phyloP scores from a whole-genome alignment of 2,797 vertebrate species.

The Momotus momota region DNA sequence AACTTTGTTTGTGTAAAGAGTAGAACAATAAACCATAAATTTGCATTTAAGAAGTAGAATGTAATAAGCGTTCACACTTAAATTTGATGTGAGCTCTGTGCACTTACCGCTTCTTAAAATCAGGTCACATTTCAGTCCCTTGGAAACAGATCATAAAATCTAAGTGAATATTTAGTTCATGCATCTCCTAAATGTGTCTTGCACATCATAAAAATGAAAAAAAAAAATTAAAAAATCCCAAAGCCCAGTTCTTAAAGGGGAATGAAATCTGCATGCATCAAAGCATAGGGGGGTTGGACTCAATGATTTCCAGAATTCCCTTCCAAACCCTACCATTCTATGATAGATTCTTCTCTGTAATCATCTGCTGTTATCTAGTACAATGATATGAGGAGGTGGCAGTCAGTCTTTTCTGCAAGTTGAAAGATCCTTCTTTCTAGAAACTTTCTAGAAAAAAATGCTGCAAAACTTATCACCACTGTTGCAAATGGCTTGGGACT shows the following conservation, averaged over 20 bases:
- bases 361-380: neutral
- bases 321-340: too few relatives aligned
- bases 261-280: neutral
- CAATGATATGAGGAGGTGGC: neutral
- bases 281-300: neutral
- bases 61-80: slow-evolving; percentile 34
- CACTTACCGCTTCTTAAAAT: neutral
- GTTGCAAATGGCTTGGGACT: neutral
- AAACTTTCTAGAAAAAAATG: neutral
- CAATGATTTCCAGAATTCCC: too few relatives aligned
- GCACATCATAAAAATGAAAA: neutral
- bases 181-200: neutral
- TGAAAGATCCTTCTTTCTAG: neutral
- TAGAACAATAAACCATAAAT: slow-evolving; percentile 16
- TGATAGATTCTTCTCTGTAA: neutral
- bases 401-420: neutral
- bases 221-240: neutral
- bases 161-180: neutral
- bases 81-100: slow-evolving; percentile 16
- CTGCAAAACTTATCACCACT: neutral
- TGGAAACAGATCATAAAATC: slow-evolving; percentile 21
- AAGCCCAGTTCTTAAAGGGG: neutral
- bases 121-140: neutral
- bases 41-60: slow-evolving; percentile 22
- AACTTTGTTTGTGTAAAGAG: neutral